Base-by-base conservation (phyloP, 2,888 invertebrate species). In the Rhagophthalmus giganteus region DNA sequence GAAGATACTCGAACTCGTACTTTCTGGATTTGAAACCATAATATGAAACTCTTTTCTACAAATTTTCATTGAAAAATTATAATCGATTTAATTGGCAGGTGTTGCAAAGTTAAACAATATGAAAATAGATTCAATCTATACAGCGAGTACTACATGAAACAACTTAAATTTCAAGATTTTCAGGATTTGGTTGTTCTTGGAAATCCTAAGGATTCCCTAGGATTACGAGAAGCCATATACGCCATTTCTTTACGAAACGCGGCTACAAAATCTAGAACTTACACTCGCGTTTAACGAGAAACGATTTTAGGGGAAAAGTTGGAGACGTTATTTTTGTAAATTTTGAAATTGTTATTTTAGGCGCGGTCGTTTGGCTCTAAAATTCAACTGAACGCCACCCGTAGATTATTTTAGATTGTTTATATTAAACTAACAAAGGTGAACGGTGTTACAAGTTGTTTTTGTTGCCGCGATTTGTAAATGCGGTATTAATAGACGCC, bases 401-500 rank as follows among this genome's bases (percentile, higher is more conserved):
- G n/a, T n/a, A n/a, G n/a, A n/a, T 10, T 37, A 13, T 24, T 37
- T 25, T 24, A 10, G 10, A 24, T 46, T 38, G 46, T 30, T 34
- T 47, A 33, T 14, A 20, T 26, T 25, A 46, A 46, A 38, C 10
- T 34, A 27, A 39, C 33, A 40, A 32, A 47, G 27, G 40, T 20
- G 39, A 47, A 15, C 47, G 28, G 15, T 28, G 40, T 47, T 47
- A 47, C 34, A 34, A 32, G 39, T 40, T 40, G 47, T 47, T 47
- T 26, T 46, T 30, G 47, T 40, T 46, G 31, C 38, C 38, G 26
- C 33, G 25, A 40, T 25, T 34, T 39, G 27, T 51, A 39, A 39
- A 16, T 33, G 26, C 9, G 53, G 35, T 61, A 61, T 61, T 61
- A 60, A 58, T 61, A 59, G 61, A 37, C 38, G 33, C 44, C 11